These are phyloP conservation scores for Teleogryllus oceanicus DNA, from an alignment of 2,888 invertebrate genomes.

Conservation along the genomic window DNA sequence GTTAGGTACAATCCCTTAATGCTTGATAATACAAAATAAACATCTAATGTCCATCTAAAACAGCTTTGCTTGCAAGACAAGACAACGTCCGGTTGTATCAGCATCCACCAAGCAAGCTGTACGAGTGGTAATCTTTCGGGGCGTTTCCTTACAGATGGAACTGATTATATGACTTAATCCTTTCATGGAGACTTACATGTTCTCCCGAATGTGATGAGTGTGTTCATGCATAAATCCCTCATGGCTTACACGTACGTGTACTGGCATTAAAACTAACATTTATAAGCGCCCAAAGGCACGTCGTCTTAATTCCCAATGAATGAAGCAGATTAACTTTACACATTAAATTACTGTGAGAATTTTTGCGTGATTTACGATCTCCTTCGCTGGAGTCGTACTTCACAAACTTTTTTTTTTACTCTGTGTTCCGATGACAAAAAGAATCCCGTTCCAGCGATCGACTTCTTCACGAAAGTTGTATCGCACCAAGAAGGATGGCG, in stretches of 20 bases:
- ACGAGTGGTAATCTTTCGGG: neutral
- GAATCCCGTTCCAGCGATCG: neutral
- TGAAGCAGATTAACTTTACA: conserved; percentile 18
- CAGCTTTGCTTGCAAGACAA: too few species aligned
- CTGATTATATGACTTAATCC: neutral
- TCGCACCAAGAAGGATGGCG: neutral
- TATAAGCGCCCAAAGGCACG: neutral
- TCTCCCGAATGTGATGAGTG: neutral
- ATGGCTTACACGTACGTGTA: neutral
- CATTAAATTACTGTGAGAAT: neutral
- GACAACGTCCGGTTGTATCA: too few species aligned
- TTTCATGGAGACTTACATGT: neutral
- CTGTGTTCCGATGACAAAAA: neutral
- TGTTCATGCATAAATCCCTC: neutral
- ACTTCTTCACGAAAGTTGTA: neutral
- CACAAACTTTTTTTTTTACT: neutral
- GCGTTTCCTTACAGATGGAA: neutral
- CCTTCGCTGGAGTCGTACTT: neutral
- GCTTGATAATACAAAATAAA: too few species aligned
- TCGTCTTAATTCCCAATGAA: neutral
- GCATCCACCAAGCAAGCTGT: neutral
- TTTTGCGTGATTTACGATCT: neutral
- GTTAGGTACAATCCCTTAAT: too few species aligned
- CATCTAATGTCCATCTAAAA: too few species aligned
- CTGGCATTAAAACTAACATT: neutral